A percentile compares a stretch with the other conserved stretches of the same genome.
Evolutionary conservation across 2,797 vertebrate species (phyloP).

Genomic region (Pantherophis vulpinus): DNA sequence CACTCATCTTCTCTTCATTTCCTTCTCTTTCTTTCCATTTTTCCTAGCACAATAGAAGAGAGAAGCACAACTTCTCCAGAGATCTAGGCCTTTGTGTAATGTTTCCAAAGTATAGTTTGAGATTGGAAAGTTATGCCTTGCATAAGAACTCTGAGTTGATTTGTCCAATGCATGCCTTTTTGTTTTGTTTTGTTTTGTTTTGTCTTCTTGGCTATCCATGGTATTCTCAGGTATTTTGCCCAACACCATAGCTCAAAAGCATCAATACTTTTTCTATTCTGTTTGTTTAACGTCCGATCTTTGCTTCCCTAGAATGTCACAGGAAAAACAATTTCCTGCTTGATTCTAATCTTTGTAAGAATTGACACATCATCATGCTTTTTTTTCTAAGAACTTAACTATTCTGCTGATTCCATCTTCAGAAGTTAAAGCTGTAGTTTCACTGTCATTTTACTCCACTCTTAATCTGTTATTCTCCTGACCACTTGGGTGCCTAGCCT

Average conservation of each 20-base stretch:
- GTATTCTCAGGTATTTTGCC: neutral
- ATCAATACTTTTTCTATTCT: neutral
- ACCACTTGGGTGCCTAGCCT: neutral
- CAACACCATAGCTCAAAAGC: neutral
- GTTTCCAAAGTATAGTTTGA: neutral
- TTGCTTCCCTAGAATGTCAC: neutral
- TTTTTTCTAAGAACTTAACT: neutral
- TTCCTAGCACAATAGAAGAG: neutral
- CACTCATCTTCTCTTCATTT: neutral
- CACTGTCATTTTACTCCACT: neutral
- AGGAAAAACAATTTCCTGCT: neutral
- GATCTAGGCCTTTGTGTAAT: neutral
- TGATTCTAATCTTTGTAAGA: neutral
- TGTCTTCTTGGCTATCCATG: neutral
- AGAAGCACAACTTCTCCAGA: neutral
- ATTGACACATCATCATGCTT: neutral
- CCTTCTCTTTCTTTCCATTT: neutral
- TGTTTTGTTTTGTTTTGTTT: neutral
- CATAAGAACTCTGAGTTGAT: neutral
- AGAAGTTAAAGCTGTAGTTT: neutral
- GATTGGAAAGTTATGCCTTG: neutral
- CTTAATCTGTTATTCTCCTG: neutral
- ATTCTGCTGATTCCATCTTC: neutral
- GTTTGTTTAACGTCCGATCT: neutral
- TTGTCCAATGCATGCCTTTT: neutral